phyloP scores from a whole-genome alignment of 2,888 invertebrate species.

The Heliconius ethilla region DNA sequence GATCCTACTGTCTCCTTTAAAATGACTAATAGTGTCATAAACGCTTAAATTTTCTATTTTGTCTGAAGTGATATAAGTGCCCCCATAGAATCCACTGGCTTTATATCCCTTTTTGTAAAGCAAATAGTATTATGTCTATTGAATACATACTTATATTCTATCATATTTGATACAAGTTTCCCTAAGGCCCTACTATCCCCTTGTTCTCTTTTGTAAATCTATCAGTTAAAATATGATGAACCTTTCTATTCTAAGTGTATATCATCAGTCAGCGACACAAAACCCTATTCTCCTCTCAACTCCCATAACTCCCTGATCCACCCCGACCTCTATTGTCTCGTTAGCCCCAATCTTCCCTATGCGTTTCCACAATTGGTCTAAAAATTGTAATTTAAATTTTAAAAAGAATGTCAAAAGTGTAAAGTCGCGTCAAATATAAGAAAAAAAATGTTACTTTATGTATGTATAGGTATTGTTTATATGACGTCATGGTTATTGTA shows the following conservation, averaged over 20 bases:
- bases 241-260: not conserved
- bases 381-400: slow-evolving; percentile 18
- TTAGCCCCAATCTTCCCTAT: not conserved
- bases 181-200: not conserved
- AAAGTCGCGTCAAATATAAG: not conserved
- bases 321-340: not conserved
- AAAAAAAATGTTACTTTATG: not conserved
- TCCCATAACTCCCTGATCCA: not conserved
- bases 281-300: not conserved
- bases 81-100: not conserved
- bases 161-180: not conserved
- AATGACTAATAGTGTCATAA: not conserved
- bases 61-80: not conserved
- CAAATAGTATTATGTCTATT: not conserved
- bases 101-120: not conserved
- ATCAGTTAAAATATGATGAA: not conserved
- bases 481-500: not conserved
- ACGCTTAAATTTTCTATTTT: not conserved
- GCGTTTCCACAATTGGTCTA: slow-evolving; percentile 22
- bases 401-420: slow-evolving; percentile 14
- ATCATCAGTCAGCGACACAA: not conserved
- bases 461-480: not conserved
- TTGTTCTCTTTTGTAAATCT: not conserved
- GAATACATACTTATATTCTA: not conserved
- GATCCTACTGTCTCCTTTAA: not conserved